Percentiles rank a stretch among this genome's conserved stretches.
Evolutionary conservation across 2,113 vertebrate genomes (phyloP).

Genomic region (Campylorhamphus procurvoides): DNA sequence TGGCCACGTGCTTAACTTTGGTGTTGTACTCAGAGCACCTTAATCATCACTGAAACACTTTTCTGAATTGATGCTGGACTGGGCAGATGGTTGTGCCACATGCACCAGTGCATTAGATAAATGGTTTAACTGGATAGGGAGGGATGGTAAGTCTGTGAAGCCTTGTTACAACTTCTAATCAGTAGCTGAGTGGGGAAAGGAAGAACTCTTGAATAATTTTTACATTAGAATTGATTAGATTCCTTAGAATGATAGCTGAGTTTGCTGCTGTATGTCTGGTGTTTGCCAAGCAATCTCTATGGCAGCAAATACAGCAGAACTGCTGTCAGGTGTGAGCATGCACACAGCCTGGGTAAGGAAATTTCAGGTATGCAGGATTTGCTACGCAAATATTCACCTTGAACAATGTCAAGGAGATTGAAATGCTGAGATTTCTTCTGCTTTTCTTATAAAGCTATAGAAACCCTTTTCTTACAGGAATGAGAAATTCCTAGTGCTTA

Average conservation of each 20-base stretch:
- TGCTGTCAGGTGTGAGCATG: conserved; percentile 15
- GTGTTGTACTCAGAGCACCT: background rate
- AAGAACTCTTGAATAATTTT: background rate
- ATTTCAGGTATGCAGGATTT: background rate
- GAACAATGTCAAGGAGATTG: background rate
- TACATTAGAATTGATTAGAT: background rate
- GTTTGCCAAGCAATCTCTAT: background rate
- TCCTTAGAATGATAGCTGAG: background rate
- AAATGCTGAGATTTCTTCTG: background rate
- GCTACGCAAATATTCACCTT: background rate
- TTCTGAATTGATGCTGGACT: background rate
- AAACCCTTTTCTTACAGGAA: background rate
- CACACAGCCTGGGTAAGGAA: background rate
- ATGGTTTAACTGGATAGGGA: background rate
- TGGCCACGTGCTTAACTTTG: background rate
- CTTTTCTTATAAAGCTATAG: background rate
- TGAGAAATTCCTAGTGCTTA: background rate
- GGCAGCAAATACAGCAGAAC: background rate
- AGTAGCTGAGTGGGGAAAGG: background rate
- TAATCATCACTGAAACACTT: background rate
- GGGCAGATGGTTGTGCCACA: background rate
- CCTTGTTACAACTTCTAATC: background rate
- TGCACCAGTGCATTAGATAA: background rate
- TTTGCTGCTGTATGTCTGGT: background rate
- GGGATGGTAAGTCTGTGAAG: background rate